Evolutionary conservation across 2,113 vertebrate genomes (phyloP).

Genomic region (Rhinoderma darwinii): DNA sequence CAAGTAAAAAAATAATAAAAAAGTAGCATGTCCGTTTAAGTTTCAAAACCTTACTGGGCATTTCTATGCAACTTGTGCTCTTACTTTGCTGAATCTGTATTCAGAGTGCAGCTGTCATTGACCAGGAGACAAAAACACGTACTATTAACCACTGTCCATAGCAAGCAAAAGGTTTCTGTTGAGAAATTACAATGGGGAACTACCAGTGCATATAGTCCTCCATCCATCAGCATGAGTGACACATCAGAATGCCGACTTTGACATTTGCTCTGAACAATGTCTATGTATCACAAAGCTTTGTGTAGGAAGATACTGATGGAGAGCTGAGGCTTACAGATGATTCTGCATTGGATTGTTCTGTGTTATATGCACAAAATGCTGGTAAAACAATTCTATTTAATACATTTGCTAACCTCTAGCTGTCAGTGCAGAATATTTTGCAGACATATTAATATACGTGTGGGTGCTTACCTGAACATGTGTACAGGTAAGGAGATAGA

Average conservation of each 20-base stretch:
- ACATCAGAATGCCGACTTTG: conserved; percentile 46
- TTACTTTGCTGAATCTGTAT: neutral
- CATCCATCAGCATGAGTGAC: conserved; percentile 33
- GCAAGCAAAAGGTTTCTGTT: conserved; percentile 27
- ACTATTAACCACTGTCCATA: conserved; percentile 25
- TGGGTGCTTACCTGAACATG: too few relatives aligned
- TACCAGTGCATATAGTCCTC: conserved; percentile 29
- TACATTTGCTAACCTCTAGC: too few relatives aligned
- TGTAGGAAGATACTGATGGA: conserved; percentile 1
- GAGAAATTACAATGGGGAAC: neutral
- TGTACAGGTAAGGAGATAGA: too few relatives aligned
- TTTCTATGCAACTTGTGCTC: neutral
- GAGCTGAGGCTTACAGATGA: neutral
- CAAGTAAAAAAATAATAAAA: neutral
- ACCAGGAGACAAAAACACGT: conserved; percentile 14
- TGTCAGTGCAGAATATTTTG: too few relatives aligned
- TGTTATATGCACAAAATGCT: neutral
- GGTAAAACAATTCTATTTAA: neutral
- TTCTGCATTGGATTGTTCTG: neutral
- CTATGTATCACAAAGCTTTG: conserved; percentile 3
- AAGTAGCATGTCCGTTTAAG: neutral
- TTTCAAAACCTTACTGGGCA: neutral
- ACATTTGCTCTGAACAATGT: conserved; percentile 44
- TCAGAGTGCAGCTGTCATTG: conserved; percentile 7
- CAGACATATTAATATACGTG: too few relatives aligned